These are phyloP conservation scores for Acanthosepion lycidas DNA, from an alignment of 2,888 invertebrate species.

Conservation along the genomic window DNA sequence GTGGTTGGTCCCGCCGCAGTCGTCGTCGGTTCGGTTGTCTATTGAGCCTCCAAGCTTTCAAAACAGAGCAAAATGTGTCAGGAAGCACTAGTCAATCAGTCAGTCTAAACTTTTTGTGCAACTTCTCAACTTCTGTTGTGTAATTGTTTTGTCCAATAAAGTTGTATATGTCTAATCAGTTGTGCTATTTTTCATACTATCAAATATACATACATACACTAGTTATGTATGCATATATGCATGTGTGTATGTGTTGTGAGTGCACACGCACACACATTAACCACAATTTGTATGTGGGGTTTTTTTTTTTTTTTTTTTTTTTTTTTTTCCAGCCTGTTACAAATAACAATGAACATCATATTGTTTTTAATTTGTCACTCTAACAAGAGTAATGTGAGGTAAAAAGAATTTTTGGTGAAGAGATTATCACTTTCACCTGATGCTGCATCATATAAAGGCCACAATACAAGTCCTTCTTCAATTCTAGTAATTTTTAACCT, in stretches of 20 bases:
- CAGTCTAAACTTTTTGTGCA: constrained; percentile 45
- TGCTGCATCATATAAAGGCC: background rate
- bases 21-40: constrained; percentile 42
- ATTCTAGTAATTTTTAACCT: background rate
- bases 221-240: background rate
- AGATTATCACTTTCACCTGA: background rate
- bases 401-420: no score
- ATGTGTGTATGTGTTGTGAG: background rate
- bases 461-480: background rate
- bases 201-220: background rate
- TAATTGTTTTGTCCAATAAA: constrained; percentile 48
- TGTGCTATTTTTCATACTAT: constrained; percentile 8
- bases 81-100: constrained; percentile 45
- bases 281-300: background rate
- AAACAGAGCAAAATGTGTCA: constrained; percentile 37
- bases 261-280: background rate
- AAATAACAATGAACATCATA: background rate
- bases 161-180: constrained; percentile 43
- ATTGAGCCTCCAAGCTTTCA: constrained; percentile 45
- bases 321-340: background rate
- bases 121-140: constrained; percentile 46
- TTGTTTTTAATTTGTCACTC: background rate
- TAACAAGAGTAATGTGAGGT: background rate
- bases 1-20: constrained; percentile 44
- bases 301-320: no score